phyloP scores from a whole-genome alignment of 2,113 vertebrate genomes.

The Lamprologus sp. region DNA sequence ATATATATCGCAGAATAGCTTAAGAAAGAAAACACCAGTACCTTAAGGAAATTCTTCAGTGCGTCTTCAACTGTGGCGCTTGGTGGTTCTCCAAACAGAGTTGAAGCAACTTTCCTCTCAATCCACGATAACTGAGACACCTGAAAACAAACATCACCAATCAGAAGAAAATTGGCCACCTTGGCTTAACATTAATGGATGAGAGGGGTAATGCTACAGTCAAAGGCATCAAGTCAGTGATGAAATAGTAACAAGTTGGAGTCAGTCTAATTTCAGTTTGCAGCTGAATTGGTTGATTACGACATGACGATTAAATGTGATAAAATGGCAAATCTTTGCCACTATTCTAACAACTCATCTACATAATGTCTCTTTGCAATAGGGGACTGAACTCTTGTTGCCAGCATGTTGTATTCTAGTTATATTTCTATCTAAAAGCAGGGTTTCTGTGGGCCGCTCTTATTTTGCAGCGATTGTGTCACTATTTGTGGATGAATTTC shows the following conservation, averaged over 20 bases:
- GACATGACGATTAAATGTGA: background rate
- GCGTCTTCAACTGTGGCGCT: constrained; percentile 85
- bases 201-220: background rate
- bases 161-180: background rate
- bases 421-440: background rate
- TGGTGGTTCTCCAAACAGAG: constrained; percentile 88
- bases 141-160: constrained; percentile 50
- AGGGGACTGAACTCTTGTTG: background rate
- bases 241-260: background rate
- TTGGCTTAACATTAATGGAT: background rate
- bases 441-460: background rate
- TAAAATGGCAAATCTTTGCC: background rate
- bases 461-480: background rate
- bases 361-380: background rate
- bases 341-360: background rate
- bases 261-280: background rate
- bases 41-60: constrained; percentile 87
- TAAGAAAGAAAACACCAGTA: constrained; percentile 18
- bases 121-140: constrained; percentile 91
- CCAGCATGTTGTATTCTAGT: background rate
- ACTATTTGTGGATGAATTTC: background rate
- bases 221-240: background rate
- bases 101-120: constrained; percentile 89
- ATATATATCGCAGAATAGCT: too few species aligned
- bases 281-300: background rate